Conservation (phyloP, 2,888 invertebrate genomes). For the Campoplex capitator region DNA sequence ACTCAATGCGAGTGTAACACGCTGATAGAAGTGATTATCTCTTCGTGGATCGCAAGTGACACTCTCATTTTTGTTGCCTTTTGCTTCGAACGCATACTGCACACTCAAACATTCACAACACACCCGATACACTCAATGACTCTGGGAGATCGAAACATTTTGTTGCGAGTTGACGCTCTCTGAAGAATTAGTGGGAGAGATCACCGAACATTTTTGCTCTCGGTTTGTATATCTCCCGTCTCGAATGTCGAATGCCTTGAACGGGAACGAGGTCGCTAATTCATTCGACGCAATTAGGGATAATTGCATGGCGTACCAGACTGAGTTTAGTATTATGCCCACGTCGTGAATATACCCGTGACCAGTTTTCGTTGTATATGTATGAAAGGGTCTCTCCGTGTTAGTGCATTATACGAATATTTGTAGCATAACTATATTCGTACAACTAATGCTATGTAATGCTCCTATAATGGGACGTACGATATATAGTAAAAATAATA, state of each 20-base stretch:
- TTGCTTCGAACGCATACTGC: background rate
- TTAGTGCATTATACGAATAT: conserved; percentile 21
- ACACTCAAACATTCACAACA: background rate
- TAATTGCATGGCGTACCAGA: conserved; percentile 75
- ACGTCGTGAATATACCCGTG: conserved; percentile 32
- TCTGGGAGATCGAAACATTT: conserved; percentile 36
- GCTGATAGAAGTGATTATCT: background rate
- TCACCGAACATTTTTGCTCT: conserved; percentile 18
- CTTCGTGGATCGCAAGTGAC: background rate
- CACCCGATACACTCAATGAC: background rate
- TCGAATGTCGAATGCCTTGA: conserved; percentile 68
- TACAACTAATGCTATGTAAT: conserved; percentile 1
- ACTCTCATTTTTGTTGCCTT: background rate
- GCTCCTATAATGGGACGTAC: conserved; percentile 19
- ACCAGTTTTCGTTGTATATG: conserved; percentile 39
- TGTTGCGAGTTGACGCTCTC: conserved; percentile 20
- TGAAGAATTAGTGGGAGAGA: conserved; percentile 30
- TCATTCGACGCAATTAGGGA: conserved; percentile 75
- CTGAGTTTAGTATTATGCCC: conserved; percentile 54
- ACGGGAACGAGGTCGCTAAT: conserved; percentile 74
- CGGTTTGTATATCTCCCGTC: conserved; percentile 37
- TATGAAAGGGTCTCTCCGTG: conserved; percentile 1
- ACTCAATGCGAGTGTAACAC: background rate
- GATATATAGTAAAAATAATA: conserved; percentile 33
- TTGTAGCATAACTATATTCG: background rate